Evolutionary conservation across 2,113 vertebrate genomes (phyloP).

Genomic region (Coptodon rendalli): DNA sequence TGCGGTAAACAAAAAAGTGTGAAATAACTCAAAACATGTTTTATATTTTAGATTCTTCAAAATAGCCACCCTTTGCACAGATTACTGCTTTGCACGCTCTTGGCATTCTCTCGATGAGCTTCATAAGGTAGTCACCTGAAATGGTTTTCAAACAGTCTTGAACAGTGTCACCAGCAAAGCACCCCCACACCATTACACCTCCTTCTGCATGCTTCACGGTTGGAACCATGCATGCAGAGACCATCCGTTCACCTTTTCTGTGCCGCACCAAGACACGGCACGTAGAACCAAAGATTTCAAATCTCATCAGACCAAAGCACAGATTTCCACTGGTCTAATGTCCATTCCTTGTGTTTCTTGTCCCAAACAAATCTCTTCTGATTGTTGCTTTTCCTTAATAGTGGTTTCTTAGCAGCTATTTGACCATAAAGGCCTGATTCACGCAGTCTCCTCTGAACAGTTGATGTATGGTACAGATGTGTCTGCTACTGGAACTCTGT

Average conservation of each 20-base stretch:
- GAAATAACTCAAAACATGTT: background rate
- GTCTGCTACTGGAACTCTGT: background rate
- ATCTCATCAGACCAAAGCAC: background rate
- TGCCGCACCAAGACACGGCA: background rate
- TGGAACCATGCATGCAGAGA: background rate
- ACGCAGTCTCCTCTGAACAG: background rate
- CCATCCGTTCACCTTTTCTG: background rate
- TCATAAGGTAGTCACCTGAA: background rate
- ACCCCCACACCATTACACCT: background rate
- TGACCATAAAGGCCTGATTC: background rate
- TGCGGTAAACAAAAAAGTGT: background rate
- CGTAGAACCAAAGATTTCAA: background rate
- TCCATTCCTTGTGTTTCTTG: background rate
- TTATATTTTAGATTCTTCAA: background rate
- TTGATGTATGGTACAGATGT: accelerated
- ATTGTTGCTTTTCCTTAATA: background rate
- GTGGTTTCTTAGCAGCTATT: background rate
- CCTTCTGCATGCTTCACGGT: background rate
- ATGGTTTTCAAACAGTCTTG: background rate
- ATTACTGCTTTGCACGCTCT: background rate
- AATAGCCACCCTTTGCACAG: background rate
- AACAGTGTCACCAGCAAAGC: background rate
- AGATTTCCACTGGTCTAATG: background rate
- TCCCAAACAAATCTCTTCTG: background rate
- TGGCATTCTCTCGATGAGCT: background rate